Evolutionary conservation across 2,797 vertebrate genomes (phyloP).

Genomic region (Sarcophilus harrisii): DNA sequence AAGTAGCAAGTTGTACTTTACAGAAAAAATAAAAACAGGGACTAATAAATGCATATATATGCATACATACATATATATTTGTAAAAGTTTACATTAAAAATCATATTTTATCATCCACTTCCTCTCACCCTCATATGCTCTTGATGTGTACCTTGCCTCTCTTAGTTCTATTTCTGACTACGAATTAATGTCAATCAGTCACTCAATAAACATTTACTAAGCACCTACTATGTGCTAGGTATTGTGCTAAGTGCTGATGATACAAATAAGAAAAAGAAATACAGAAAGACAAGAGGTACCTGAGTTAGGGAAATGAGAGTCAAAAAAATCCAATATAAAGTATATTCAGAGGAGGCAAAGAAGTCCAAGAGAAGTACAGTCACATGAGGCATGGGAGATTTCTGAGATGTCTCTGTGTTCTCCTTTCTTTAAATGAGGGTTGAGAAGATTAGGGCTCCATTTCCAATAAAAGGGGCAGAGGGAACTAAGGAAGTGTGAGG

Average conservation of each 20-base stretch:
- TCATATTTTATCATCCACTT: neutral
- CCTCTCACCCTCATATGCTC: neutral
- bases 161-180: neutral
- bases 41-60: neutral
- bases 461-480: neutral
- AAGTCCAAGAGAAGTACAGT: neutral
- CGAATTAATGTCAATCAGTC: neutral
- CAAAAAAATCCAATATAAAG: neutral
- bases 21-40: neutral
- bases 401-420: neutral
- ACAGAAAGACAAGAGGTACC: neutral
- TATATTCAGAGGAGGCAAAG: neutral
- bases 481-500: neutral
- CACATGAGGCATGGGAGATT: neutral
- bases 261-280: neutral
- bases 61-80: neutral
- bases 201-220: neutral
- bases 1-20: neutral
- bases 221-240: neutral
- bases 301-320: neutral
- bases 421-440: neutral
- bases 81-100: neutral
- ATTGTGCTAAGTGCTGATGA: neutral
- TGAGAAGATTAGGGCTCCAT: neutral
- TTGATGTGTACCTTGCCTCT: neutral